Conservation (phyloP, 2,797 vertebrate species). For the Danio kyathit region DNA sequence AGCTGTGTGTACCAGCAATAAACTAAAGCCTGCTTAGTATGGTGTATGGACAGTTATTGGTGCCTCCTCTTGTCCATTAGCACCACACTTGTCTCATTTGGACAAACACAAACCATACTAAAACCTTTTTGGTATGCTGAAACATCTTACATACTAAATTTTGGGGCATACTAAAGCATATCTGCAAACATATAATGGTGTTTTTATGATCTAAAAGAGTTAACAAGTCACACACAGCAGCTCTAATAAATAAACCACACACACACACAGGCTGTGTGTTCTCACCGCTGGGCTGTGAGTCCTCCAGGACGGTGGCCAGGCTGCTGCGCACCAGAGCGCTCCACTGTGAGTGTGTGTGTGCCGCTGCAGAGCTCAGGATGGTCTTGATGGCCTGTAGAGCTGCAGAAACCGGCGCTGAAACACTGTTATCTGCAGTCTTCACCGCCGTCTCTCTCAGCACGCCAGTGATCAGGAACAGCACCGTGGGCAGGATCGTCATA, state of each 20-base stretch:
- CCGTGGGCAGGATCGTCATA: constrained; percentile 96
- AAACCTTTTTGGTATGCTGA: too few relatives aligned
- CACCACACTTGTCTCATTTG: too few relatives aligned
- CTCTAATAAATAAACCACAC: background rate
- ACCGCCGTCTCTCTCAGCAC: constrained; percentile 94
- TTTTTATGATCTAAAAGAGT: too few relatives aligned
- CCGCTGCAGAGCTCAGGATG: constrained; percentile 88
- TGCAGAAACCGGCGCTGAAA: constrained; percentile 87
- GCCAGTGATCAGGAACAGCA: constrained; percentile 93
- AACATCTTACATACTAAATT: too few relatives aligned
- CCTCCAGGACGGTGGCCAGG: constrained; percentile 92
- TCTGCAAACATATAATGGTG: too few relatives aligned
- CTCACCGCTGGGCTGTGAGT: constrained; percentile 88
- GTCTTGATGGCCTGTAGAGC: constrained; percentile 94
- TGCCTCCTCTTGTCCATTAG: too few relatives aligned
- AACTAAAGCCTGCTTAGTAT: too few relatives aligned
- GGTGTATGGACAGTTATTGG: too few relatives aligned
- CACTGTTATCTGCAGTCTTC: constrained; percentile 86
- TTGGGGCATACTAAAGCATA: too few relatives aligned
- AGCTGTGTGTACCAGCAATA: too few relatives aligned
- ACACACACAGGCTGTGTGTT: background rate
- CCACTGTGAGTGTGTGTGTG: constrained; percentile 91
- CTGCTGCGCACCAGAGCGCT: constrained; percentile 92
- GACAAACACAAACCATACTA: too few relatives aligned
- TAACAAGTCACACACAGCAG: too few relatives aligned